Evolutionary conservation across 2,888 invertebrate species (phyloP).

Genomic region (Heteromurus nitidus): DNA sequence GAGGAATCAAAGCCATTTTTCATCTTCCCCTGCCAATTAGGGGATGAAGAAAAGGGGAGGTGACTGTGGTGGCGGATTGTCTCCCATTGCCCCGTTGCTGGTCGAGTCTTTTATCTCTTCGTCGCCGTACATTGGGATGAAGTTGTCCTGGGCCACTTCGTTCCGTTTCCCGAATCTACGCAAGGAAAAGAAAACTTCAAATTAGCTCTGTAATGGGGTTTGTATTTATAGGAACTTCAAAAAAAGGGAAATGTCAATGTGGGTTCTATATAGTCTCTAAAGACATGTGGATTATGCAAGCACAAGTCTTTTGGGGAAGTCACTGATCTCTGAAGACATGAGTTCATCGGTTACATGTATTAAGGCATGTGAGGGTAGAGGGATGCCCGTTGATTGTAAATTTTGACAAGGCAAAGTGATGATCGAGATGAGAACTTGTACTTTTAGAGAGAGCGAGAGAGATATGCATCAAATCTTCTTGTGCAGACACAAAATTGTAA

Average conservation of each 20-base stretch:
- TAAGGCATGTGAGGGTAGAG: too few relatives aligned
- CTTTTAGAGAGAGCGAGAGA: too few relatives aligned
- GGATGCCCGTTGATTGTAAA: too few relatives aligned
- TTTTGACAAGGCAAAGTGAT: too few relatives aligned
- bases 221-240: too few relatives aligned
- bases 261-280: not conserved
- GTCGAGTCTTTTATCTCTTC: conserved; percentile 50
- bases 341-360: too few relatives aligned
- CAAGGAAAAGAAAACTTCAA: not conserved
- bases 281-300: not conserved
- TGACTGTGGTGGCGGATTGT: conserved; percentile 21
- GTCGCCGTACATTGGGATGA: conserved; percentile 65
- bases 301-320: not conserved
- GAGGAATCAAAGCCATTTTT: not conserved
- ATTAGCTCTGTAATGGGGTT: not conserved
- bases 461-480: too few relatives aligned
- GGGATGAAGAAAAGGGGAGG: conserved; percentile 49
- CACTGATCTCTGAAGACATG: not conserved
- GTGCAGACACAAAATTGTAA: too few relatives aligned
- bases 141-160: conserved; percentile 65
- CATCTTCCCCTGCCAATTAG: conserved; percentile 9
- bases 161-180: conserved; percentile 67
- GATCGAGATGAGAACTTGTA: too few relatives aligned
- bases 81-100: conserved; percentile 57
- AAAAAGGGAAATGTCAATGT: too few relatives aligned